phyloP scores from a whole-genome alignment of 2,113 vertebrate species.

The mouse (Mus musculus) region DNA sequence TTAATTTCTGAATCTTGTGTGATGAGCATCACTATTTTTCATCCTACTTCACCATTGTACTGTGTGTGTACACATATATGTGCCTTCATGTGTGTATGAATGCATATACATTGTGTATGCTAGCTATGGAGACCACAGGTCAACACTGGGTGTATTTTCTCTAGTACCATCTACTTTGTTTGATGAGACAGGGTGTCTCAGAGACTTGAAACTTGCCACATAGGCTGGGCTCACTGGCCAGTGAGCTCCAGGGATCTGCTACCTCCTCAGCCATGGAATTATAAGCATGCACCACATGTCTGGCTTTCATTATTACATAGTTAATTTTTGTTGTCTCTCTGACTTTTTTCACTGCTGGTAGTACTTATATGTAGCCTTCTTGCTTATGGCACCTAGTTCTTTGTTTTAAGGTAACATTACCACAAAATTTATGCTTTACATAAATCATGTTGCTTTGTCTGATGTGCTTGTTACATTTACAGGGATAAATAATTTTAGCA shows the following conservation, averaged over 20 bases:
- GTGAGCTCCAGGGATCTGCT: too few species aligned
- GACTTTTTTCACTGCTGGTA: not conserved
- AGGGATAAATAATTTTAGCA: not conserved
- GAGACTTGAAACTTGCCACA: not conserved
- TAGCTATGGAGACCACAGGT: not conserved
- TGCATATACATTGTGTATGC: not conserved
- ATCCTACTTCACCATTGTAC: not conserved
- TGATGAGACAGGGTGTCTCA: not conserved
- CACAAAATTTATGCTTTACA: not conserved
- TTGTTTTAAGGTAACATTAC: not conserved
- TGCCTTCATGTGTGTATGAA: not conserved
- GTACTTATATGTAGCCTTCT: not conserved
- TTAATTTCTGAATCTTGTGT: slow-evolving; percentile 21
- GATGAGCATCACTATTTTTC: not conserved
- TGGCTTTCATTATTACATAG: not conserved
- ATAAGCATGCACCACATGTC: not conserved
- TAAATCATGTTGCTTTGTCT: not conserved
- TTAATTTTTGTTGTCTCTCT: slow-evolving; percentile 1
- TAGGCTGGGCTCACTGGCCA: not conserved
- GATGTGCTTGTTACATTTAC: not conserved
- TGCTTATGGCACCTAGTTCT: not conserved
- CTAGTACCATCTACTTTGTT: not conserved
- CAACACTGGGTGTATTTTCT: not conserved
- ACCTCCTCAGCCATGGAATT: not conserved
- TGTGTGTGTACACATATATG: not conserved